Percentiles rank a stretch among this genome's conserved stretches.
Evolutionary conservation across 2,797 vertebrate genomes (phyloP).

Genomic region (Pelodytes ibericus): DNA sequence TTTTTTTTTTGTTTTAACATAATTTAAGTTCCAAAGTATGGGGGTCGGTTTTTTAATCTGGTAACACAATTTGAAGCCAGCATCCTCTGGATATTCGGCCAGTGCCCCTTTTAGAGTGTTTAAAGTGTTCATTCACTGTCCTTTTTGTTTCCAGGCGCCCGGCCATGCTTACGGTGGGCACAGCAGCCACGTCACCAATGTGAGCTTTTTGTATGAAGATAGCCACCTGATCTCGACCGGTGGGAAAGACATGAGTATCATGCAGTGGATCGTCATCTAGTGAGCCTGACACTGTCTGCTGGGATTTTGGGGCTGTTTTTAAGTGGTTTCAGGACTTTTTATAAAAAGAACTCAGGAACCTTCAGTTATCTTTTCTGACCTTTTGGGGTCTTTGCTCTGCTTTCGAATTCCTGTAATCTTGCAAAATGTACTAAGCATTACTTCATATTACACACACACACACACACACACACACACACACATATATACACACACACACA

Average conservation of each 20-base stretch:
- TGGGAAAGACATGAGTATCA: slow-evolving; percentile 96
- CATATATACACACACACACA: too few species aligned
- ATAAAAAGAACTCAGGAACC: slow-evolving; percentile 78
- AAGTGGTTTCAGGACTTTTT: slow-evolving; percentile 53
- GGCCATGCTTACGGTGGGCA: slow-evolving; percentile 90
- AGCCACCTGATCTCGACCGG: slow-evolving; percentile 94
- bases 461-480: too few species aligned
- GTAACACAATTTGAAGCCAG: too few species aligned
- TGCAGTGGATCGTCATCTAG: slow-evolving; percentile 96
- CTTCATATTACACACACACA: too few species aligned
- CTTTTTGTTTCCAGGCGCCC: slow-evolving; percentile 79
- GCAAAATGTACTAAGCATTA: slow-evolving; percentile 54
- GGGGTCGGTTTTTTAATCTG: too few species aligned
- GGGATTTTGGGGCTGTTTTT: slow-evolving; percentile 8
- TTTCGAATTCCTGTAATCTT: slow-evolving; percentile 51
- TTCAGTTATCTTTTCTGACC: slow-evolving; percentile 65
- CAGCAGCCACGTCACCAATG: slow-evolving; percentile 97
- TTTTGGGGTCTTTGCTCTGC: slow-evolving; percentile 46
- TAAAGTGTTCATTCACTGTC: background rate
- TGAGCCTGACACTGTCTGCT: slow-evolving; percentile 22
- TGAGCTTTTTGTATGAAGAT: slow-evolving; percentile 90
- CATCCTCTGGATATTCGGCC: too few species aligned
- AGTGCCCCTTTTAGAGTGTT: background rate
- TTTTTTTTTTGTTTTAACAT: too few species aligned
- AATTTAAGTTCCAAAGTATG: too few species aligned